Evolutionary conservation across 64 coral and sea anemone genomes (phyloP), one percentile per base, ranked within the genome.

Genomic region (Pocillopora damicornis): DNA sequence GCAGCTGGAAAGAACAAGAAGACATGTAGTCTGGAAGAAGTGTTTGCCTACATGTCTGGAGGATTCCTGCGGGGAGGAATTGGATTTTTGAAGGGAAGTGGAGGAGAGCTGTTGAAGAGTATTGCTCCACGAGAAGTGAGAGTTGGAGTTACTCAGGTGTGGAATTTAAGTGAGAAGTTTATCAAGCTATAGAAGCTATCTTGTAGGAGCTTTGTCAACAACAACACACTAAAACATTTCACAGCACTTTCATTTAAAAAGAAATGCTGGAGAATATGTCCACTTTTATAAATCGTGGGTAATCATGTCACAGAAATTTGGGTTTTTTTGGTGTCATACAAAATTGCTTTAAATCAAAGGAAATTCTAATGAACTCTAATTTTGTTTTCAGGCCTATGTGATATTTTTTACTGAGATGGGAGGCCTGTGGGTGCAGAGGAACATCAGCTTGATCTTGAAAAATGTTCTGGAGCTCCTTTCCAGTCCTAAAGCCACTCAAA

Each of bases 381-480:
- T 78, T 64, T 1, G 18, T 77, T 91, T 36, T 16, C 81, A 99
- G 97, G 92, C 89, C 71, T 99, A 99, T 90, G 97, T 99, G 62
- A 90, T 95, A 4, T 57, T 99, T n/a, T 99, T 99, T 35, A 99
- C 91, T 76, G 97, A 99, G 83, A 95, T 99, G 93, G 97, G 97
- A 71, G 93, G 97, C 66, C 77, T 89, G 38, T 99, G 97, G 97
- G 93, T 99, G 5, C 88, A 94, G 45, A 92, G 91, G 38, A 99
- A 99, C 80, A 86, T 99, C 9, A 60, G 93, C 25, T 75, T 95
- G 61, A 99, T 99, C 37, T 73, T 99, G 16, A 94, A 88, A 5
- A 93, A 99, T 76, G 93, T 99, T 7, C 87, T 99, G 3, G 97
- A 99, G 56, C 97, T 99, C 12, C 85, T 99, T 15, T 99, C 97